These are phyloP conservation scores for Bagarius yarrelli DNA, from an alignment of 2,113 vertebrate species.

Conservation along the genomic window DNA sequence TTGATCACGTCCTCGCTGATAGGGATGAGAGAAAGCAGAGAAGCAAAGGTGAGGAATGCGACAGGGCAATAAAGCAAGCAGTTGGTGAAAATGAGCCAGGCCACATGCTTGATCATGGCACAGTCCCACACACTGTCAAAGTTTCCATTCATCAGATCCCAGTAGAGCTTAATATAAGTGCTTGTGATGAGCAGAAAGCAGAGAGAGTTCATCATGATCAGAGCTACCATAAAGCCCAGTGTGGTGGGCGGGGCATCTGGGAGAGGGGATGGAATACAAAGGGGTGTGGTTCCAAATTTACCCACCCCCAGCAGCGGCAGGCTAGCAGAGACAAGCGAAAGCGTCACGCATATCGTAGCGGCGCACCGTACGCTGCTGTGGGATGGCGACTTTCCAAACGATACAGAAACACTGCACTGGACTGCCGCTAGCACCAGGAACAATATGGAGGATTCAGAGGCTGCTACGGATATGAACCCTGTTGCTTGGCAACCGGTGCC, in stretches of 20 bases:
- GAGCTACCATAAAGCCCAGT: constrained; percentile 73
- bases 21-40: constrained; percentile 82
- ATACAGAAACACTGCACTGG: constrained; percentile 83
- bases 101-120: constrained; percentile 89
- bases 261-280: constrained; percentile 84
- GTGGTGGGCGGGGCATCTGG: constrained; percentile 73
- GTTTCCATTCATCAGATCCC: constrained; percentile 82
- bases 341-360: constrained; percentile 76
- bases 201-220: constrained; percentile 82
- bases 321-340: constrained; percentile 76
- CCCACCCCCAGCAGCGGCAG: constrained; percentile 83
- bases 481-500: constrained; percentile 82
- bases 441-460: constrained; percentile 84
- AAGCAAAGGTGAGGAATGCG: constrained; percentile 90
- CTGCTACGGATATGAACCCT: constrained; percentile 87
- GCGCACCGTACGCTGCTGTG: constrained; percentile 75
- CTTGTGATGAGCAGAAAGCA: constrained; percentile 83
- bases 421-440: constrained; percentile 84
- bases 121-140: constrained; percentile 87
- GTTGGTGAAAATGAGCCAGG: constrained; percentile 92
- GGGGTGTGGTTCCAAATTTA: constrained; percentile 86
- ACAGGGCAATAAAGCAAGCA: constrained; percentile 91
- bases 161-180: constrained; percentile 90
- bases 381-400: constrained; percentile 79
- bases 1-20: constrained; percentile 87